Conservation (phyloP, 2,113 vertebrate species). For the Pseudonaja textilis region DNA sequence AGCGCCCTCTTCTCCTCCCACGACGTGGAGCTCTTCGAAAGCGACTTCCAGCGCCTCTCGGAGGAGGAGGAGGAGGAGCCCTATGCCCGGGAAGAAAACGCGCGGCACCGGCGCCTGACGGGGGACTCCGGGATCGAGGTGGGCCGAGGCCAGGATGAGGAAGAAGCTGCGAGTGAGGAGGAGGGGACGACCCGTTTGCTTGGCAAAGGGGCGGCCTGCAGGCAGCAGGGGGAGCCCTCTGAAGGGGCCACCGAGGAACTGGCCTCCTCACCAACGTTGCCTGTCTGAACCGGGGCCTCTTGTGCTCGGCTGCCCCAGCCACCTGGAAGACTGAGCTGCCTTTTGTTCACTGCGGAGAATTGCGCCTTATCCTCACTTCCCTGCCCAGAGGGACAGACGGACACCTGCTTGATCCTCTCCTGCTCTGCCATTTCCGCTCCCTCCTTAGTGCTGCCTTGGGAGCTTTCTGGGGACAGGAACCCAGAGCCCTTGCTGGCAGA, state of each 20-base stretch:
- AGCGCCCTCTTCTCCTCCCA: constrained; percentile 66
- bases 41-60: constrained; percentile 42
- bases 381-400: background rate
- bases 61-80: constrained; percentile 65
- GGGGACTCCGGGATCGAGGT: constrained; percentile 95
- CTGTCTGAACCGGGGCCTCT: constrained; percentile 14
- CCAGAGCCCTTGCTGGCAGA: background rate
- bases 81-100: constrained; percentile 64
- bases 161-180: constrained; percentile 14
- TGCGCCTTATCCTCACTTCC: constrained; percentile 7
- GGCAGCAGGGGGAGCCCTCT: background rate
- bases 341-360: constrained; percentile 6
- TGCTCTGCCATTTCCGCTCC: background rate
- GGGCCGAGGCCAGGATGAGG: constrained; percentile 57
- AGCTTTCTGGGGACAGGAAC: background rate
- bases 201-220: background rate
- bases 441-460: background rate
- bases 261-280: constrained; percentile 5
- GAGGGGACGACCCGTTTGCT: constrained; percentile 44
- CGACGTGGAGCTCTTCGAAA: constrained; percentile 61
- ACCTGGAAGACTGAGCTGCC: background rate
- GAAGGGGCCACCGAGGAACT: rapidly evolving
- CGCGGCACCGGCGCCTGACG: constrained; percentile 83
- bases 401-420: background rate
- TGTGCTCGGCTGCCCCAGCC: background rate